phyloP scores from a whole-genome alignment of 2,113 vertebrate species.

The Pyxicephalus adspersus region DNA sequence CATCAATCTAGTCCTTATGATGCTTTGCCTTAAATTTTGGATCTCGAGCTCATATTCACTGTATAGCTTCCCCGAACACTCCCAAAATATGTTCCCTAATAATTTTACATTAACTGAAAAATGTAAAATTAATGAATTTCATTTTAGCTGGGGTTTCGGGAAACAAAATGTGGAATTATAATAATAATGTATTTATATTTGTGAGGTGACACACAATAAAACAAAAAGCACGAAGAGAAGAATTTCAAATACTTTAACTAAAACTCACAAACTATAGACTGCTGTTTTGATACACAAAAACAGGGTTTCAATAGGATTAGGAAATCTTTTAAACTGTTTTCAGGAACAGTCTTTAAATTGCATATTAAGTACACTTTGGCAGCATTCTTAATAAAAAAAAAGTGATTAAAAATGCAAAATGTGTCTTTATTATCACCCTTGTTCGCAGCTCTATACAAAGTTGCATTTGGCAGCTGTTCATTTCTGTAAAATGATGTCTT shows the following conservation, averaged over 20 bases:
- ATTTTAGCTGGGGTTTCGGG: no score
- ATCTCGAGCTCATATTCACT: no score
- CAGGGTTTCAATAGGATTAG: not conserved
- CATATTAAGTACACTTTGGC: not conserved
- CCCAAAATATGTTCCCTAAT: no score
- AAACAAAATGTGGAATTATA: no score
- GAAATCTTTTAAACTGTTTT: not conserved
- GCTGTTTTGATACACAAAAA: not conserved
- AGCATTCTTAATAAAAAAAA: not conserved
- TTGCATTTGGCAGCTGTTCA: not conserved
- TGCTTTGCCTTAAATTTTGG: no score
- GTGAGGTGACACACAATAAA: no score
- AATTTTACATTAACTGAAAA: no score
- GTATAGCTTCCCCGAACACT: no score
- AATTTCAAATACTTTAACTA: not conserved
- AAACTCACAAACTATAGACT: not conserved
- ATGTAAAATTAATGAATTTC: no score
- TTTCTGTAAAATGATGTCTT: not conserved
- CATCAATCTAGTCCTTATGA: no score
- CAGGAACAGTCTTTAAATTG: not conserved
- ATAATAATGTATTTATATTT: no score
- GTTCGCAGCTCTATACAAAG: not conserved
- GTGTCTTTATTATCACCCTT: not conserved
- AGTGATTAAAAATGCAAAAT: conserved; percentile 23
- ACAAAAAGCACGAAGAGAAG: no score